Percentiles rank a stretch among this genome's conserved stretches.
Conservation (phyloP, 1,140 invertebrate genomes). For the Micrasema longulum region DNA sequence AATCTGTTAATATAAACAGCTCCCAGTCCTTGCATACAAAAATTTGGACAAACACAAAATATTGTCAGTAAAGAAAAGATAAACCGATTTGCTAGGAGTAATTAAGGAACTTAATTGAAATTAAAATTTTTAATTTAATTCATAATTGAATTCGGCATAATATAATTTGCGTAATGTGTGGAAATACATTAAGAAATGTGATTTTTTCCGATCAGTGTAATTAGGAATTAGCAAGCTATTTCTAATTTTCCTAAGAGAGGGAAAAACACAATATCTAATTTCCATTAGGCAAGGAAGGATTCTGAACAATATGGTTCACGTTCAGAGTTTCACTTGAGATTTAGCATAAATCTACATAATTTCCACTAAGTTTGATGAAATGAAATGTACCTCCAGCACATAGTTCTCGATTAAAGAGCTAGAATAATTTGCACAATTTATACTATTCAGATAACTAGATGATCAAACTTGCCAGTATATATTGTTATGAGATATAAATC, state of each 20-base stretch:
- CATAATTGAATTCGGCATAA: not conserved
- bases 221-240: not conserved
- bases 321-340: not conserved
- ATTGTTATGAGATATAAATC: not conserved
- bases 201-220: not conserved
- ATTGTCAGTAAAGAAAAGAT: too few relatives aligned
- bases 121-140: not conserved
- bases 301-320: not conserved
- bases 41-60: too few relatives aligned
- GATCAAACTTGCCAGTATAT: not conserved
- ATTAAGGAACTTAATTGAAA: not conserved
- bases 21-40: too few relatives aligned
- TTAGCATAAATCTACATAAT: constrained; percentile 29
- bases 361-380: constrained; percentile 4
- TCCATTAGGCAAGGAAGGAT: not conserved
- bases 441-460: too few relatives aligned
- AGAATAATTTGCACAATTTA: not conserved
- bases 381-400: too few relatives aligned
- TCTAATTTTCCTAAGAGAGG: not conserved
- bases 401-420: not conserved
- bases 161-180: not conserved
- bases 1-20: too few relatives aligned
- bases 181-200: not conserved
- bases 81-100: not conserved
- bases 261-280: constrained; percentile 25